Percentiles rank a stretch among this genome's conserved stretches.
phyloP scores from a whole-genome alignment of 2,888 invertebrate species.

The Drosophila parthenogenetica region DNA sequence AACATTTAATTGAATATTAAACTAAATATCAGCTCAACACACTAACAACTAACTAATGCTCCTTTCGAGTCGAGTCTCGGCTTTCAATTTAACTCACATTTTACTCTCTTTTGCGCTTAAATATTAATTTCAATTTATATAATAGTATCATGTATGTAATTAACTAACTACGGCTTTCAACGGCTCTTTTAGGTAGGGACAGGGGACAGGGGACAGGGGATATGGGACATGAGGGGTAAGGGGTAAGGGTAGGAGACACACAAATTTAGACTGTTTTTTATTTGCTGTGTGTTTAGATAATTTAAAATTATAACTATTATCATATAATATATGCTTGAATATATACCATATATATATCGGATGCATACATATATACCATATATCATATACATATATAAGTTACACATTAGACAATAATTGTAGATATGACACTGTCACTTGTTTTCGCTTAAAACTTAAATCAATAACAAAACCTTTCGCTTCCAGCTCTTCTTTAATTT shows the following conservation, averaged over 20 bases:
- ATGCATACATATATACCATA: conserved; percentile 13
- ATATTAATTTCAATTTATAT: conserved; percentile 37
- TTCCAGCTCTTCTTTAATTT: conserved; percentile 50
- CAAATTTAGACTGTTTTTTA: conserved; percentile 19
- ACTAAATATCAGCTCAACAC: conserved; percentile 75
- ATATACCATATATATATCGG: conserved; percentile 32
- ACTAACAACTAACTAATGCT: conserved; percentile 58
- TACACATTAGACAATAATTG: conserved; percentile 72
- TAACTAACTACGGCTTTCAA: conserved; percentile 59
- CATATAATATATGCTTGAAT: conserved; percentile 28
- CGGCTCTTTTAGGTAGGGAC: conserved; percentile 32
- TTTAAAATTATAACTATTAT: conserved; percentile 71
- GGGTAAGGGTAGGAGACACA: conserved; percentile 3
- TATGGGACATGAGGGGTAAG: not conserved
- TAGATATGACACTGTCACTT: conserved; percentile 82
- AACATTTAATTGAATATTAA: conserved; percentile 57
- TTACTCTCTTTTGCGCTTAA: conserved; percentile 38
- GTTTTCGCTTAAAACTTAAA: conserved; percentile 54
- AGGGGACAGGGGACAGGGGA: not conserved
- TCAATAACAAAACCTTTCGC: conserved; percentile 55
- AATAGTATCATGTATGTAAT: conserved; percentile 35
- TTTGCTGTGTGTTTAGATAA: conserved; percentile 47
- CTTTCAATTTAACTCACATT: conserved; percentile 33
- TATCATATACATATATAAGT: conserved; percentile 45
- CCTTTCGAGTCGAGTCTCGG: conserved; percentile 28